Conservation (phyloP, 2,797 vertebrate species). For the Champsocephalus esox region DNA sequence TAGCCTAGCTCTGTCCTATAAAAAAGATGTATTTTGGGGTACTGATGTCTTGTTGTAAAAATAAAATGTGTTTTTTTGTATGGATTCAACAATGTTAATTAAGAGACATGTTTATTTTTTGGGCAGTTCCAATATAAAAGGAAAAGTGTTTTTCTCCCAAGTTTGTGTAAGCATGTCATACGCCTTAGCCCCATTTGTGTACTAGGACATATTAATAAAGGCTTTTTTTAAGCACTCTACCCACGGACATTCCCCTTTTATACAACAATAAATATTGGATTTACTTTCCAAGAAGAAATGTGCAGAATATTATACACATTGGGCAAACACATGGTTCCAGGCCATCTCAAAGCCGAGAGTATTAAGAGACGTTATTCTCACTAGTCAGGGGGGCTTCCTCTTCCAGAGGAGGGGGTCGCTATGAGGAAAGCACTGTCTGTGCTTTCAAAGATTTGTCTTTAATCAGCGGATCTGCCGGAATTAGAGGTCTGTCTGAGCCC, state of each 20-base stretch:
- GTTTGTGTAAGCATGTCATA: too few species aligned
- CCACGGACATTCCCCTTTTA: not conserved
- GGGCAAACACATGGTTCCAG: conserved; percentile 10
- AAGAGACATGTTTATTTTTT: too few species aligned
- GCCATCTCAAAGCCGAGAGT: conserved; percentile 11
- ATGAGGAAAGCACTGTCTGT: conserved; percentile 57
- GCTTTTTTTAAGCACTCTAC: not conserved
- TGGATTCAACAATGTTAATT: too few species aligned
- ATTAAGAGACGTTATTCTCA: conserved; percentile 54
- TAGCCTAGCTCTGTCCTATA: not conserved
- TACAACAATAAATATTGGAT: not conserved
- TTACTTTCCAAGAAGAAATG: conserved; percentile 6
- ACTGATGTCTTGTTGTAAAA: too few species aligned
- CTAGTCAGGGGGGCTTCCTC: conserved; percentile 46
- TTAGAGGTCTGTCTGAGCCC: conserved; percentile 70
- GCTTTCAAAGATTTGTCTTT: conserved; percentile 73
- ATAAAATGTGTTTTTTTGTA: too few species aligned
- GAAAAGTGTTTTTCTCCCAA: not conserved
- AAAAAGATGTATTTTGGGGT: too few species aligned
- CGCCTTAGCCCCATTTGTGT: not conserved
- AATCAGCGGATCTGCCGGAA: conserved; percentile 71
- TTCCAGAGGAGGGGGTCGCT: conserved; percentile 29
- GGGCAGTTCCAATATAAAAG: not conserved
- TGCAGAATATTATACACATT: conserved; percentile 1
- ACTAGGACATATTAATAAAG: not conserved